A percentile compares a stretch with the other conserved stretches of the same genome.
These are phyloP conservation scores for Lithobates sylvaticus DNA, from an alignment of 2,797 vertebrate genomes.

Conservation along the genomic window DNA sequence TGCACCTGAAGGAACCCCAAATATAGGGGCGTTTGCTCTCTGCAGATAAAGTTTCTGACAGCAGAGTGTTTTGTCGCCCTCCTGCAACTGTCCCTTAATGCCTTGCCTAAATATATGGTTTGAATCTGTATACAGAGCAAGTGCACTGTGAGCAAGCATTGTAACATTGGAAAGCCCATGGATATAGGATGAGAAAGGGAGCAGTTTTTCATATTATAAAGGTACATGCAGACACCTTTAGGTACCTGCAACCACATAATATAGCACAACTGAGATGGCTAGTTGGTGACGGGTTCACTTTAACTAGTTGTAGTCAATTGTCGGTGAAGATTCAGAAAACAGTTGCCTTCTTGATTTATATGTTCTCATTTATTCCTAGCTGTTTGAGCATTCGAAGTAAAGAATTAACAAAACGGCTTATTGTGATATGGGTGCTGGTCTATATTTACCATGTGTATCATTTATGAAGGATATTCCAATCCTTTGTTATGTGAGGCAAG, in stretches of 20 bases:
- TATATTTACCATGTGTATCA: slow-evolving; percentile 16
- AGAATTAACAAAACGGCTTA: not conserved
- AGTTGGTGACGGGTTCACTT: too few relatives aligned
- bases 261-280: not conserved
- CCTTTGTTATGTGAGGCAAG: not conserved
- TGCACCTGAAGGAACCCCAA: not conserved
- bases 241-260: slow-evolving; percentile 63
- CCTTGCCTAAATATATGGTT: too few relatives aligned
- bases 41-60: too few relatives aligned
- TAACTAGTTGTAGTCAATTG: too few relatives aligned
- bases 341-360: not conserved
- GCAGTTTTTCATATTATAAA: too few relatives aligned
- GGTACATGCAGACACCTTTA: slow-evolving; percentile 18
- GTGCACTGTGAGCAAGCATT: too few relatives aligned
- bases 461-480: not conserved
- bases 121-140: too few relatives aligned
- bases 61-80: too few relatives aligned
- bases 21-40: not conserved
- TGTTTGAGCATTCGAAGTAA: not conserved
- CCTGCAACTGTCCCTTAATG: too few relatives aligned
- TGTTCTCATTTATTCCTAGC: not conserved
- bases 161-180: too few relatives aligned
- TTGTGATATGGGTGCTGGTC: slow-evolving; percentile 5
- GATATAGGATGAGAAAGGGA: too few relatives aligned
- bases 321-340: too few relatives aligned